Conservation (phyloP, 1,140 invertebrate genomes). For the Pseudomyrmex pallidus region DNA sequence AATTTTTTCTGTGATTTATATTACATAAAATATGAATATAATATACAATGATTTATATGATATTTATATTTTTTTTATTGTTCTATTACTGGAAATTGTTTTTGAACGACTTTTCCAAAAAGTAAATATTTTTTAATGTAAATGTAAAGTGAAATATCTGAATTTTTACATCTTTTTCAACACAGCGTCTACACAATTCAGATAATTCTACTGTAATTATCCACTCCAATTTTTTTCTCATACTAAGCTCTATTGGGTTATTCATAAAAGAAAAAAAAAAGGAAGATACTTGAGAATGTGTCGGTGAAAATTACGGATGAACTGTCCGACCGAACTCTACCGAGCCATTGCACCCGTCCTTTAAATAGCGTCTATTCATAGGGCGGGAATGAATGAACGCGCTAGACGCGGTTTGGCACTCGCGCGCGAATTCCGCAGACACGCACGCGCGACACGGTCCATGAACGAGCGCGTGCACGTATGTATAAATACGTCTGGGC, state of each 20-base stretch:
- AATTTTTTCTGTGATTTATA: too few species aligned
- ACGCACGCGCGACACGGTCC: conserved; percentile 48
- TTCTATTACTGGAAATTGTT: too few species aligned
- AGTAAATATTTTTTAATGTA: too few species aligned
- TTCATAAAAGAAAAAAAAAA: background rate
- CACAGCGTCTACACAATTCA: background rate
- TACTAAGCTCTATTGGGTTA: background rate
- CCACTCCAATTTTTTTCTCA: background rate
- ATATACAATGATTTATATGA: too few species aligned
- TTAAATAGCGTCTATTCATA: conserved; percentile 83
- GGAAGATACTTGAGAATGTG: conserved; percentile 20
- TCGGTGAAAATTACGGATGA: conserved; percentile 29
- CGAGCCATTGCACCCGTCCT: conserved; percentile 77
- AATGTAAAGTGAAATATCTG: background rate
- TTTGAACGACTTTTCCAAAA: too few species aligned
- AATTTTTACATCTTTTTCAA: background rate
- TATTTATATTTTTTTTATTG: too few species aligned
- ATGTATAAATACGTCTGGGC: conserved; percentile 78
- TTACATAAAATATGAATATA: too few species aligned
- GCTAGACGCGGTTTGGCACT: conserved; percentile 74
- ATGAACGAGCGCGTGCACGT: conserved; percentile 42
- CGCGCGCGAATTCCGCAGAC: conserved; percentile 76
- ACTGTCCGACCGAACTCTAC: conserved; percentile 21
- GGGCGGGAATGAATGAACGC: conserved; percentile 78
- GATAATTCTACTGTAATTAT: background rate